Percentiles rank a stretch among this genome's conserved stretches.
These are phyloP conservation scores for Leptinotarsa lineolata DNA, from an alignment of 1,140 invertebrate genomes.

Conservation along the genomic window DNA sequence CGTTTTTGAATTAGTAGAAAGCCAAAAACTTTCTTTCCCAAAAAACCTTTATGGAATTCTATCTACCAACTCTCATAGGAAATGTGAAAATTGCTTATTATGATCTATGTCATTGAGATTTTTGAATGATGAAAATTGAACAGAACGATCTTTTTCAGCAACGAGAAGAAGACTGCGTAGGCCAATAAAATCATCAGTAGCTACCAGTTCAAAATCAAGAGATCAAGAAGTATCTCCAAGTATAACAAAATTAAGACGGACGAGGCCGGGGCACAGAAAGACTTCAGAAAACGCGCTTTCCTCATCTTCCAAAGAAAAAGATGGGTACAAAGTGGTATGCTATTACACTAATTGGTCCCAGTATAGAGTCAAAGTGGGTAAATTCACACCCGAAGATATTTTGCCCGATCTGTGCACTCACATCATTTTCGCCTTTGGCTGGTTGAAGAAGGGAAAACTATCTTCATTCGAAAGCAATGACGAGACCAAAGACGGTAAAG, in stretches of 20 bases:
- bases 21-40: no score
- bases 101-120: no score
- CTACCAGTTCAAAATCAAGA: slow-evolving; percentile 55
- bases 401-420: slow-evolving; percentile 94
- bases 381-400: slow-evolving; percentile 94
- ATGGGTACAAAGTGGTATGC: slow-evolving; percentile 80
- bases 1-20: no score
- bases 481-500: slow-evolving; percentile 89
- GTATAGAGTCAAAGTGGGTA: slow-evolving; percentile 88
- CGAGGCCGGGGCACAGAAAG: slow-evolving; percentile 61
- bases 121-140: no score
- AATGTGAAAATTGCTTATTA: no score
- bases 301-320: slow-evolving; percentile 62
- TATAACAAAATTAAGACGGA: slow-evolving; percentile 70
- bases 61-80: no score
- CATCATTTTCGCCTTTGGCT: slow-evolving; percentile 94
- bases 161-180: slow-evolving; percentile 61
- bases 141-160: slow-evolving; percentile 47
- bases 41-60: no score
- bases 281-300: slow-evolving; percentile 63
- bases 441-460: slow-evolving; percentile 93
- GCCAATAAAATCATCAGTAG: slow-evolving; percentile 49
- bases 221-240: slow-evolving; percentile 70
- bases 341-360: slow-evolving; percentile 99
- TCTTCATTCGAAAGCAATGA: slow-evolving; percentile 92